Conservation (phyloP, 2,888 invertebrate species). For the Crematogaster levior region DNA sequence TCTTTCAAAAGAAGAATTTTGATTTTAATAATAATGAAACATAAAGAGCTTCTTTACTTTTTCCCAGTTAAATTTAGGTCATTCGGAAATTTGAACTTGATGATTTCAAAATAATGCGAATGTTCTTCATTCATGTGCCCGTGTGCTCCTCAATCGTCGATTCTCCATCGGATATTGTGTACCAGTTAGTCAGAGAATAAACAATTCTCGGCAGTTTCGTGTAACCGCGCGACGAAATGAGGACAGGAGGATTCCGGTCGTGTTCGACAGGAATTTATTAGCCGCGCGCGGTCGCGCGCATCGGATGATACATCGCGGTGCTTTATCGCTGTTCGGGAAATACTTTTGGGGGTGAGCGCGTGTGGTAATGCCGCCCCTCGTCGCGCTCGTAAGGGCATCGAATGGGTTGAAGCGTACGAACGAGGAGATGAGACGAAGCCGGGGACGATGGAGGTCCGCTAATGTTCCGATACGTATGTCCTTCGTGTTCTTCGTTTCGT, state of each 20-base stretch:
- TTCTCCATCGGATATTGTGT: constrained; percentile 4
- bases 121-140: not conserved
- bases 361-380: constrained; percentile 61
- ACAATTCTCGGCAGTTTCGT: constrained; percentile 61
- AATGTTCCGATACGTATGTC: constrained; percentile 85
- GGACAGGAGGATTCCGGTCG: constrained; percentile 71
- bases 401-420: constrained; percentile 70
- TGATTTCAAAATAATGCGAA: not conserved
- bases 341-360: constrained; percentile 68
- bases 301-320: constrained; percentile 73
- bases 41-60: not conserved
- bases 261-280: constrained; percentile 72
- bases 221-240: constrained; percentile 66
- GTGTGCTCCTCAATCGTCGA: not conserved
- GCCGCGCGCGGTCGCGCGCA: constrained; percentile 61
- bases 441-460: constrained; percentile 75
- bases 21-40: not conserved
- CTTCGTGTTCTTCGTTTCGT: constrained; percentile 75
- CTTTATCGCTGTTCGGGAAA: constrained; percentile 75
- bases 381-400: constrained; percentile 57
- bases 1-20: not conserved
- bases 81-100: not conserved
- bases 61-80: not conserved
- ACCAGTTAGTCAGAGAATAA: constrained; percentile 22
- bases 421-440: constrained; percentile 52